phyloP scores from a whole-genome alignment of 2,888 invertebrate genomes.

The Drosophila peninsularis region DNA sequence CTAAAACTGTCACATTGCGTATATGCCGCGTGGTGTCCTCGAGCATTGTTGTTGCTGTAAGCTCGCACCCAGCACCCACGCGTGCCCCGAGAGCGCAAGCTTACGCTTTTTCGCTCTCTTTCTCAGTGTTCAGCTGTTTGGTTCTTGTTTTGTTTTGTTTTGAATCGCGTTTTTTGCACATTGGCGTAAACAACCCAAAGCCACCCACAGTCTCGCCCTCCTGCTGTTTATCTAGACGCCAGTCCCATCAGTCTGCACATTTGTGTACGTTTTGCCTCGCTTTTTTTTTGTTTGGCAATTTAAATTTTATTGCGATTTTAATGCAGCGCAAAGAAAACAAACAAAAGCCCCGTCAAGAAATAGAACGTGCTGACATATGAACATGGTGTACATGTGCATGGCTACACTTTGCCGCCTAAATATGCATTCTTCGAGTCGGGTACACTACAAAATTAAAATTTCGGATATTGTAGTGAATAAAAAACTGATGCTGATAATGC shows the following conservation, averaged over 20 bases:
- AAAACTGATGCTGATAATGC: neutral
- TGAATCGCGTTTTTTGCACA: conserved; percentile 50
- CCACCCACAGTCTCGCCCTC: conserved; percentile 9
- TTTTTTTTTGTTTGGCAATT: conserved; percentile 58
- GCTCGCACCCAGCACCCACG: conserved; percentile 50
- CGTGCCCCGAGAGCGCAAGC: conserved; percentile 38
- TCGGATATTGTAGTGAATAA: no score
- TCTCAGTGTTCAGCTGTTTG: conserved; percentile 56
- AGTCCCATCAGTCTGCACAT: conserved; percentile 42
- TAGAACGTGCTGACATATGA: conserved; percentile 44
- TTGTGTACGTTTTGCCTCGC: conserved; percentile 50
- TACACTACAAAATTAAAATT: no score
- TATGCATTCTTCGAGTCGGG: no score
- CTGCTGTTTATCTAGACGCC: conserved; percentile 28
- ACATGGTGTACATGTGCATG: no score
- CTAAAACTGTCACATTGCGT: conserved; percentile 81
- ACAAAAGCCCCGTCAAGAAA: conserved; percentile 22
- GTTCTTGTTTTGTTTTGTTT: conserved; percentile 70
- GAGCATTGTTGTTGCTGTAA: conserved; percentile 44
- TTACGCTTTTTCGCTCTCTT: conserved; percentile 16
- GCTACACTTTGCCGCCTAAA: conserved; percentile 54
- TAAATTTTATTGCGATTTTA: conserved; percentile 71
- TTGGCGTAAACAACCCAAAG: conserved; percentile 39
- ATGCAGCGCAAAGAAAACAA: conserved; percentile 48
- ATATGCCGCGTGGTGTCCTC: conserved; percentile 76